phyloP scores from a whole-genome alignment of 2,888 invertebrate species.

The Cerastoderma edule region DNA sequence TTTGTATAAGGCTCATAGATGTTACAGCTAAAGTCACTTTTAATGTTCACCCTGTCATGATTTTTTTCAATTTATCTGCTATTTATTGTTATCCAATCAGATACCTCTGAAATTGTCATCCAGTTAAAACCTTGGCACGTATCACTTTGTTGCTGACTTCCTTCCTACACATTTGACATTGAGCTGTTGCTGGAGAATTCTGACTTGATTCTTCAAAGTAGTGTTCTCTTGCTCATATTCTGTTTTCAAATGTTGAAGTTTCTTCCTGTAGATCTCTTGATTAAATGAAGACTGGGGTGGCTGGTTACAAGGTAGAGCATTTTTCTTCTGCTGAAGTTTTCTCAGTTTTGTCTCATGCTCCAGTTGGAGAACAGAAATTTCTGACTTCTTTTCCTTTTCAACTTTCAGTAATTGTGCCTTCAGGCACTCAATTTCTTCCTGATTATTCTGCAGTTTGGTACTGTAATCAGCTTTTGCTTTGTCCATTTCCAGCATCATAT shows the following conservation, averaged over 20 bases:
- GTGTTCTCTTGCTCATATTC: constrained; percentile 61
- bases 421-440: constrained; percentile 49
- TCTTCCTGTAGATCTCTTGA: constrained; percentile 65
- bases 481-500: constrained; percentile 26
- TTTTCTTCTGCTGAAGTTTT: constrained; percentile 56
- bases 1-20: too few relatives aligned
- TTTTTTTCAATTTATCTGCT: background rate
- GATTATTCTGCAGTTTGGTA: constrained; percentile 23
- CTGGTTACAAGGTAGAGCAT: constrained; percentile 34
- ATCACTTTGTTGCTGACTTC: background rate
- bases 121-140: background rate
- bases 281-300: constrained; percentile 49
- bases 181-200: constrained; percentile 35
- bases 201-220: constrained; percentile 47
- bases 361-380: constrained; percentile 45
- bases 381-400: constrained; percentile 45
- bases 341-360: constrained; percentile 63
- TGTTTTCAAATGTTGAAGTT: constrained; percentile 62
- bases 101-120: background rate
- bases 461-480: constrained; percentile 27
- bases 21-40: too few relatives aligned
- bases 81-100: background rate
- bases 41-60: too few relatives aligned
- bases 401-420: constrained; percentile 29
- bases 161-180: constrained; percentile 11